phyloP scores from a whole-genome alignment of 2,113 vertebrate species.

The Spea bombifrons region DNA sequence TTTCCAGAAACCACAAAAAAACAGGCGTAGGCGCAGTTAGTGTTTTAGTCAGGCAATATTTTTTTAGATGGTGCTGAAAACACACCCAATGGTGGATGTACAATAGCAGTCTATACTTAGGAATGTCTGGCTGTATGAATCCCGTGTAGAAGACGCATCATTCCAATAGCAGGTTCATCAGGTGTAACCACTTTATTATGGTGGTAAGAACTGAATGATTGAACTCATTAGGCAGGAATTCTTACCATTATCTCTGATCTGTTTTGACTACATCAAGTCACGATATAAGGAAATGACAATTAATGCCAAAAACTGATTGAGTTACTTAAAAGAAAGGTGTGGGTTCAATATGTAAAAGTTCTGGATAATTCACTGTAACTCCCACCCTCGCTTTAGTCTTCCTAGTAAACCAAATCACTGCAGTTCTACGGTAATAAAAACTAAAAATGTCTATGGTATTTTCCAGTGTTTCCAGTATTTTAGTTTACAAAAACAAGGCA shows the following conservation, averaged over 20 bases:
- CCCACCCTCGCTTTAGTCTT: no score
- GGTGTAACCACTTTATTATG: conserved; percentile 71
- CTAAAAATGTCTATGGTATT: no score
- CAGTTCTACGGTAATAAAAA: no score
- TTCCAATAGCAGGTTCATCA: conserved; percentile 66
- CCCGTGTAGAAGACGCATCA: conserved; percentile 55
- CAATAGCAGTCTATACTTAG: conserved; percentile 59
- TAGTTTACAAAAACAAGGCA: no score
- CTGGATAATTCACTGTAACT: neutral
- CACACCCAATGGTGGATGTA: conserved; percentile 54
- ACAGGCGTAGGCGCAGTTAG: conserved; percentile 31
- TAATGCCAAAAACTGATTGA: neutral
- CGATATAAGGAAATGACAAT: conserved; percentile 57
- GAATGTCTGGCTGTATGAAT: conserved; percentile 65
- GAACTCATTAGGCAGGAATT: conserved; percentile 65
- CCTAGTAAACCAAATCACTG: no score
- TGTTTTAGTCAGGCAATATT: conserved; percentile 40
- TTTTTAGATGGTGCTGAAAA: conserved; percentile 58
- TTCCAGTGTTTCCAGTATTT: no score
- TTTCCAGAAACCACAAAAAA: conserved; percentile 10
- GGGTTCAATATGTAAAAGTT: neutral
- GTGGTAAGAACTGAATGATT: conserved; percentile 63
- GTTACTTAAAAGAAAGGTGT: neutral
- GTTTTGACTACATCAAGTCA: conserved; percentile 53
- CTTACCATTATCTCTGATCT: conserved; percentile 57